phyloP scores from a whole-genome alignment of 2,113 vertebrate genomes.

The Pterophyllum scalare region DNA sequence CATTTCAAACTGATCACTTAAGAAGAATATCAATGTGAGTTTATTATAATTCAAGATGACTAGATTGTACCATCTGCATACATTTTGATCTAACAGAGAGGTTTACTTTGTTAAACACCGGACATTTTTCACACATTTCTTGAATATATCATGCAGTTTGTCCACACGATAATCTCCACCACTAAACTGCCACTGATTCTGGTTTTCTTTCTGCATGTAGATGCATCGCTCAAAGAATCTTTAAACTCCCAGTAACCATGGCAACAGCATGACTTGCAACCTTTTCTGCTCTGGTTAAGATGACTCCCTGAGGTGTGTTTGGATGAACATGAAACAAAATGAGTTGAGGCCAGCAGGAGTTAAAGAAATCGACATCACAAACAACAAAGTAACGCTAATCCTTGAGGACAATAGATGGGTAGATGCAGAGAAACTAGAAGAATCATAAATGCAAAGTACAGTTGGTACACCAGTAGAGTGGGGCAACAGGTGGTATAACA shows the following conservation, averaged over 20 bases:
- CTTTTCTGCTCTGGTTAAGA: neutral
- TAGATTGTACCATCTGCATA: neutral
- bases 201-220: neutral
- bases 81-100: neutral
- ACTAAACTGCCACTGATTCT: neutral
- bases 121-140: neutral
- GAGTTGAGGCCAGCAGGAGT: neutral
- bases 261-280: conserved; percentile 8
- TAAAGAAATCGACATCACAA: neutral
- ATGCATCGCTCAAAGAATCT: neutral
- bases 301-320: neutral
- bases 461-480: neutral
- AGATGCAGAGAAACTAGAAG: neutral
- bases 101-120: neutral
- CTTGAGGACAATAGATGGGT: neutral
- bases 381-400: neutral
- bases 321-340: neutral
- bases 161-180: neutral
- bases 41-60: neutral
- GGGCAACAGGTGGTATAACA: conserved; percentile 1
- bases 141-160: conserved; percentile 2
- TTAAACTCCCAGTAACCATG: neutral
- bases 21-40: neutral
- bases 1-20: conserved; percentile 6
- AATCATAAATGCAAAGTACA: neutral